Percentiles rank a stretch among this genome's conserved stretches.
These are phyloP conservation scores for Andrena marginata DNA, from an alignment of 2,888 invertebrate genomes.

Conservation along the genomic window DNA sequence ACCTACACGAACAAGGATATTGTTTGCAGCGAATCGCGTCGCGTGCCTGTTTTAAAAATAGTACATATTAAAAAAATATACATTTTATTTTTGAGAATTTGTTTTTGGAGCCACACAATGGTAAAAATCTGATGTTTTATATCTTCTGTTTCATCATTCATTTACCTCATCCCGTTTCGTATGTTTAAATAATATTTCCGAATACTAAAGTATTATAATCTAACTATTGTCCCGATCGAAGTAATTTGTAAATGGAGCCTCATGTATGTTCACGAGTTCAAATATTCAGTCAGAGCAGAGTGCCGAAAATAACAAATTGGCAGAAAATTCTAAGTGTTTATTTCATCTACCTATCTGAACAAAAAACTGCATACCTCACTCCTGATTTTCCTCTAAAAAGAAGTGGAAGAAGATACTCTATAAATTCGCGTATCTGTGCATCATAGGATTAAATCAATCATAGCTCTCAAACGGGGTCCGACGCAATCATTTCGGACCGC, in stretches of 20 bases:
- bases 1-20: background rate
- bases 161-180: background rate
- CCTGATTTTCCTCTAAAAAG: background rate
- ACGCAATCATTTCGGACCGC: slow-evolving; percentile 35
- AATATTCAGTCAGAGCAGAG: too few species aligned
- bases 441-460: slow-evolving; percentile 39
- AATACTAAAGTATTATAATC: background rate
- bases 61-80: background rate
- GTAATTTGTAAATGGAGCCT: too few species aligned
- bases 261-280: too few species aligned
- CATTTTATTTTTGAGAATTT: background rate
- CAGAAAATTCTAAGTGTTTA: too few species aligned
- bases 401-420: background rate
- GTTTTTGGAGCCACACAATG: background rate
- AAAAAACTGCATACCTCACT: background rate
- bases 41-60: background rate
- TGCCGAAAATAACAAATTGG: too few species aligned
- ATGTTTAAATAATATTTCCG: background rate
- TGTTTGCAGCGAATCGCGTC: background rate
- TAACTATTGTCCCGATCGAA: too few species aligned
- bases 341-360: too few species aligned
- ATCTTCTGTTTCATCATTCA: background rate
- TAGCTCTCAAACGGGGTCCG: slow-evolving; percentile 30
- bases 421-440: slow-evolving; percentile 19
- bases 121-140: background rate